These are phyloP conservation scores for Vireo griseus DNA, from an alignment of 2,797 vertebrate species.

Conservation along the genomic window DNA sequence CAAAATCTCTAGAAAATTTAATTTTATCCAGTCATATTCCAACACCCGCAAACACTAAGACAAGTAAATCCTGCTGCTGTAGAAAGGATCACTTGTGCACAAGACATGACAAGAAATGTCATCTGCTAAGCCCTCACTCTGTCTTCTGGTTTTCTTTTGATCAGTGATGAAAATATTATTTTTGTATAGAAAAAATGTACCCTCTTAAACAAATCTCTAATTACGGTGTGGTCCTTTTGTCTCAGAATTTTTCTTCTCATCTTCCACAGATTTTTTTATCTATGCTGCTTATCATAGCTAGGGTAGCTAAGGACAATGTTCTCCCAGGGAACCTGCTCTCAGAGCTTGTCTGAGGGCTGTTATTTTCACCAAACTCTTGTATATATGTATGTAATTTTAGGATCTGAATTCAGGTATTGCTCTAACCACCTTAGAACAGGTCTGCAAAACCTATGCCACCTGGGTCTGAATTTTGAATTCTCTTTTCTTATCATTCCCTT, in stretches of 20 bases:
- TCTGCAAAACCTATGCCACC: not conserved
- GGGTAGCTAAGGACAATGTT: not conserved
- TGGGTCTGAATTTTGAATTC: not conserved
- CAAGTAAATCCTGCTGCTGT: not conserved
- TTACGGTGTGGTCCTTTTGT: not conserved
- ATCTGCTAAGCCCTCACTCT: not conserved
- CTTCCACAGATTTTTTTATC: not conserved
- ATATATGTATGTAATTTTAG: not conserved
- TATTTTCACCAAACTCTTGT: not conserved
- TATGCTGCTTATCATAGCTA: not conserved
- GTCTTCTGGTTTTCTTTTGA: not conserved
- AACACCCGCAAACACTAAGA: not conserved
- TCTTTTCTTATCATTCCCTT: not conserved
- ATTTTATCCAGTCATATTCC: not conserved
- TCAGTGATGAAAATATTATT: rapidly evolving
- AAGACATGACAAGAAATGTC: not conserved
- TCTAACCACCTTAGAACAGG: not conserved
- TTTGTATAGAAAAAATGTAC: not conserved
- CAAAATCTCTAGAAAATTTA: not conserved
- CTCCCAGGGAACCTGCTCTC: not conserved
- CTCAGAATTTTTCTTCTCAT: not conserved
- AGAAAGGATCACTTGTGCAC: not conserved
- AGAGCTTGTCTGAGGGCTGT: not conserved
- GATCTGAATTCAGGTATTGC: not conserved
- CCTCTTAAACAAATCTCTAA: not conserved